These are phyloP conservation scores for Perccottus glenii DNA, from an alignment of 2,113 vertebrate species.

Conservation along the genomic window DNA sequence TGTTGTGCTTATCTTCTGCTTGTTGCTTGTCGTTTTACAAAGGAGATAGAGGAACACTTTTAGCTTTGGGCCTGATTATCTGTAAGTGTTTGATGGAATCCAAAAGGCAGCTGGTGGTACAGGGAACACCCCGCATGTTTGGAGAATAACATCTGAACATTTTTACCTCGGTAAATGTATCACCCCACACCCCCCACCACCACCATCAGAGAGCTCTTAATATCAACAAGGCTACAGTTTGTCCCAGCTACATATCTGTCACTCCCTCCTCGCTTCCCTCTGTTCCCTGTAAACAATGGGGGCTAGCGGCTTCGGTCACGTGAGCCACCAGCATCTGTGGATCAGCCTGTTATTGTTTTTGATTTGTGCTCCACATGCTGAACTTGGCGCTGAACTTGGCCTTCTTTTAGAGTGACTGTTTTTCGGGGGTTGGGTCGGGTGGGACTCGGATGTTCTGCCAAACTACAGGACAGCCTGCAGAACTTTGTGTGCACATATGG, in stretches of 20 bases:
- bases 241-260: slow-evolving; percentile 43
- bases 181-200: slow-evolving; percentile 14
- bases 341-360: slow-evolving; percentile 70
- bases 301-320: slow-evolving; percentile 46
- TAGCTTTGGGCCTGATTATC: slow-evolving; percentile 18
- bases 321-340: slow-evolving; percentile 53
- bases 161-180: slow-evolving; percentile 35
- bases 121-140: slow-evolving; percentile 33
- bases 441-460: slow-evolving; percentile 62
- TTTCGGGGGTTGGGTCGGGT: slow-evolving; percentile 39
- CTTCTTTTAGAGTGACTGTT: slow-evolving; percentile 16
- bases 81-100: slow-evolving; percentile 36
- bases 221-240: slow-evolving; percentile 54
- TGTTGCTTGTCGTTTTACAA: slow-evolving; percentile 7
- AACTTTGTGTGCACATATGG: slow-evolving; percentile 48
- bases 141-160: slow-evolving; percentile 34
- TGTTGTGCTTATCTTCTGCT: slow-evolving; percentile 21
- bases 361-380: slow-evolving; percentile 49
- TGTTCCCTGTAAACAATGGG: slow-evolving; percentile 51
- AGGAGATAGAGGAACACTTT: slow-evolving; percentile 23
- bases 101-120: slow-evolving; percentile 55
- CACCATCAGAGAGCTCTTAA: slow-evolving; percentile 18
- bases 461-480: slow-evolving; percentile 51
- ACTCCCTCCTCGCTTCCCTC: slow-evolving; percentile 24
- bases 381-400: slow-evolving; percentile 22